Percentiles rank a stretch among this genome's conserved stretches.
Evolutionary conservation across 2,797 vertebrate species (phyloP).

Genomic region (Hypotaenidia philippensis): DNA sequence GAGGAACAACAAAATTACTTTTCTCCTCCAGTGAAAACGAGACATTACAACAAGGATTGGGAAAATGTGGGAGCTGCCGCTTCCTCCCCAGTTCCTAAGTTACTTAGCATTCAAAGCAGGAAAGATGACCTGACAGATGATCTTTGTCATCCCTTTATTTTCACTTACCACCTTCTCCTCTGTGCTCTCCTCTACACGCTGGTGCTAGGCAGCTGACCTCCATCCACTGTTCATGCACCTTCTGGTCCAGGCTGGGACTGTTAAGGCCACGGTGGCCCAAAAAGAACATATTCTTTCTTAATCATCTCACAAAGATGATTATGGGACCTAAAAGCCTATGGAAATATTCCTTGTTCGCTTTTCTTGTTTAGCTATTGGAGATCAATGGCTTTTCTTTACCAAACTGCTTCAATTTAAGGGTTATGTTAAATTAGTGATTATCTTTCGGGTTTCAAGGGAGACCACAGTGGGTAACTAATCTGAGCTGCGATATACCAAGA

Average conservation of each 20-base stretch:
- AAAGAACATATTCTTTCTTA: background rate
- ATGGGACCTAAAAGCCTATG: background rate
- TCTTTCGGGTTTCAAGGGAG: conserved; percentile 29
- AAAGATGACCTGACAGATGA: background rate
- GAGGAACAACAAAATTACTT: background rate
- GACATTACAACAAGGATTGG: background rate
- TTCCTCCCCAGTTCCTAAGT: background rate
- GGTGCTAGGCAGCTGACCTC: background rate
- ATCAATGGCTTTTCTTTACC: background rate
- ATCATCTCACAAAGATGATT: background rate
- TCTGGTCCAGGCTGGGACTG: background rate
- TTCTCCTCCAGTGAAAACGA: background rate
- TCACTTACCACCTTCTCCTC: background rate
- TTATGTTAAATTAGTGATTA: conserved; percentile 29
- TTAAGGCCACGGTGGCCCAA: background rate
- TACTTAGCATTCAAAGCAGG: background rate
- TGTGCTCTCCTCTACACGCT: background rate
- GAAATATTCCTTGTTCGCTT: background rate
- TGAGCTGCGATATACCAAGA: background rate
- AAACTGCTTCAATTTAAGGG: background rate
- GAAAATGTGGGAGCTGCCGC: background rate
- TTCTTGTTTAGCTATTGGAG: background rate
- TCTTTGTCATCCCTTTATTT: background rate
- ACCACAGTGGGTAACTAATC: background rate
- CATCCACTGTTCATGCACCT: background rate